Base-by-base conservation (phyloP, 2,888 invertebrate genomes). In the Eumacrocentrus americanus region DNA sequence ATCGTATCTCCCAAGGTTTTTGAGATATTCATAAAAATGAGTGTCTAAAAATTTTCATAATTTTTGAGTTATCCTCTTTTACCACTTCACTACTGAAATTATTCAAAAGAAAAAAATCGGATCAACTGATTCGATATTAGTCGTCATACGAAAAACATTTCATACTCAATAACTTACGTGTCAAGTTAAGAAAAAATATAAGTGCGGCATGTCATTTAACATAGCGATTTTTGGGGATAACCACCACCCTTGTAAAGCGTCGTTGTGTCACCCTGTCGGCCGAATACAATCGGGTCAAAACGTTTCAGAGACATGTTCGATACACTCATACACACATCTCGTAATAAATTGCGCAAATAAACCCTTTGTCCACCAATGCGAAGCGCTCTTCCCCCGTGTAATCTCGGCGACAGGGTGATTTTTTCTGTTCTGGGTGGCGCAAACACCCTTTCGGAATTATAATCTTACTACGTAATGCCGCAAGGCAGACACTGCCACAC, bases 401-500 rank as follows among this genome's bases (percentile, higher is more conserved):
- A 20, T 44, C 20, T 50, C n/a, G 35, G 50, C 47, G 7, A 22
- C 47, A 50, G 34, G 20, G 34, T 34, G 35, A 48, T 48, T 12
- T 48, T 0, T 14, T 18, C n/a, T n/a, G n/a, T n/a, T 29, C 29
- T 29, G 5, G 29, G 29, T 50, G 12, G 29, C 12, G 12, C 14
- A 35, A 50, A 14, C 14, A 29, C 7, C 34, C n/a, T n/a, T n/a
- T n/a, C n/a, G n/a, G 25, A 14, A 29, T 34, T 23, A 37, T 42
- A 18, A 50, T 40, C 7, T 44, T 42, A 66, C 64, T 73, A 73
- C 70, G 70, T 73, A 76, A 76, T 72, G 75, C 76, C 78, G 72
- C 70, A 72, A 75, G 78, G 78, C 74, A 72, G 76, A 75, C 79
- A 79, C 79, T 79, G 79, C 78, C 79, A 79, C 70, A 74, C 70